Base-by-base conservation (phyloP, 2,888 invertebrate species). In the Mythimna impura region DNA sequence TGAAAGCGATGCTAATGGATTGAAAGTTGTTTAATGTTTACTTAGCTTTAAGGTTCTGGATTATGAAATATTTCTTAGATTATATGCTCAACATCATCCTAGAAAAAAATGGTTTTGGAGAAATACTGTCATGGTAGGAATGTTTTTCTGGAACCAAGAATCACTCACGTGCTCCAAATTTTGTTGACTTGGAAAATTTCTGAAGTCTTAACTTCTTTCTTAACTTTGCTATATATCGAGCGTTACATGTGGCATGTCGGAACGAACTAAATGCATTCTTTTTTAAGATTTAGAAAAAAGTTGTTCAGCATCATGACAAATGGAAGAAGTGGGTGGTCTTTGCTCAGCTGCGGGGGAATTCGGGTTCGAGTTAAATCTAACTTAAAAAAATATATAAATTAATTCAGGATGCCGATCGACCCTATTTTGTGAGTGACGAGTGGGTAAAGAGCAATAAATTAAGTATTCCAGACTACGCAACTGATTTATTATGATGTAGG, bases 1-100 rank as follows among this genome's bases (percentile, higher is more conserved):
- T 47, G 43, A 36, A 55, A 34, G 54, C 55, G 36, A 47, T 25
- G 66, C 55, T 63, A 66, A 67, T 76, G 47, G 60, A 61, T 71
- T 61, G 14, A 34, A 34, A 34, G 58, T 58, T 50, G 40, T 66
- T 63, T 20, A 61, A 20, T 47, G 12, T 55, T 70, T 54, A 12
- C 54, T 67, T 14, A n/a, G 22, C 14, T 22, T 62, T n/a, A 3
- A 57, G 25, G 17, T 17, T 9, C 60, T 47, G 22, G 3, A 43
- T 57, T 52, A 0, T 20, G 10, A 20, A 7, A 36, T n/a, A n/a
- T 40, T 79, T 63, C 36, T 47, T 17, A 17, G 30, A 58, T 20
- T 20, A 14, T n/a, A n/a, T n/a, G 36, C 6, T 47, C 6, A 34
- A 30, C 9, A 17, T 54, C 9, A 22, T 25, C 7, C 10, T 7